A percentile compares a stretch with the other conserved stretches of the same genome.
Conservation (phyloP, 2,113 vertebrate genomes). For the Gorilla gorilla region DNA sequence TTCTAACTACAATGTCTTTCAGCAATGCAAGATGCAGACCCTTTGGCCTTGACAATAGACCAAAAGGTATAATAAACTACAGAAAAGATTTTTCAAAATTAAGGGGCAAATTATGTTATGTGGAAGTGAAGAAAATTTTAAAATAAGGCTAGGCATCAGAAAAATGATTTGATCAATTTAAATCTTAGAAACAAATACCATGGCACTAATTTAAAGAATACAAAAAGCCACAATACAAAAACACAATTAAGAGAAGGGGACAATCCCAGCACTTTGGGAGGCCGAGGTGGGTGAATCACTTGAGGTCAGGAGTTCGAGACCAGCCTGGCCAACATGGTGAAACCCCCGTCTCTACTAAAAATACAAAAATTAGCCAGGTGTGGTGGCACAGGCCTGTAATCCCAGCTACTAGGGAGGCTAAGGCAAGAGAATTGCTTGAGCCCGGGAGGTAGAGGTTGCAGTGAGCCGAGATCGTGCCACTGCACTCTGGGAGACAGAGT, state of each 20-base stretch:
- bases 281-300: too few relatives aligned
- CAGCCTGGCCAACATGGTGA: too few relatives aligned
- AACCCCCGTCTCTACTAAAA: too few relatives aligned
- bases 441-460: too few relatives aligned
- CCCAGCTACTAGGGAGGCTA: too few relatives aligned
- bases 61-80: neutral
- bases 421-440: too few relatives aligned
- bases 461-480: too few relatives aligned
- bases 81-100: neutral
- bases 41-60: neutral
- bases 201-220: neutral
- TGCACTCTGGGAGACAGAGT: too few relatives aligned
- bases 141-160: neutral
- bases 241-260: neutral
- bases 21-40: neutral
- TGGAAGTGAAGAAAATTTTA: neutral
- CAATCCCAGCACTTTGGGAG: too few relatives aligned
- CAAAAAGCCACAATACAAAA: neutral
- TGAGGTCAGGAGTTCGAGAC: too few relatives aligned
- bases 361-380: too few relatives aligned
- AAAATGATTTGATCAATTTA: slow-evolving; percentile 8
- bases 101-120: neutral
- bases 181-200: slow-evolving; percentile 29
- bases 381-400: too few relatives aligned
- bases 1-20: slow-evolving; percentile 45